Evolutionary conservation across 1,140 invertebrate species (phyloP).

Genomic region (Euwallacea similis): DNA sequence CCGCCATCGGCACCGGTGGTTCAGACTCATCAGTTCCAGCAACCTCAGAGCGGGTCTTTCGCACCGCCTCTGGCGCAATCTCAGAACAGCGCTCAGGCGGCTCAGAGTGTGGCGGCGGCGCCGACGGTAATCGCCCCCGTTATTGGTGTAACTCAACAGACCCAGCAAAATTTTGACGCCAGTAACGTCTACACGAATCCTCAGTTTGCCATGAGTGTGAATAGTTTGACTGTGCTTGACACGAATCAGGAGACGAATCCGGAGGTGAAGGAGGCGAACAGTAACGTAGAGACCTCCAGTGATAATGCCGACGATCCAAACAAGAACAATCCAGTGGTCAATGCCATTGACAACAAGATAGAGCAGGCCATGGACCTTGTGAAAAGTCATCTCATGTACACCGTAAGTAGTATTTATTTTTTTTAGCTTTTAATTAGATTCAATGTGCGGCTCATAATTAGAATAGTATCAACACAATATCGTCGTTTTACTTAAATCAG

Average conservation of each 20-base stretch:
- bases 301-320: slow-evolving; percentile 47
- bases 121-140: slow-evolving; percentile 30
- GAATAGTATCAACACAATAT: too few relatives aligned
- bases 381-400: slow-evolving; percentile 72
- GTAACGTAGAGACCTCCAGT: slow-evolving; percentile 37
- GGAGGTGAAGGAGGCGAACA: slow-evolving; percentile 38
- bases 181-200: slow-evolving; percentile 49
- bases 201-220: slow-evolving; percentile 47
- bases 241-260: slow-evolving; percentile 31
- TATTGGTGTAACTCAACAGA: slow-evolving; percentile 31
- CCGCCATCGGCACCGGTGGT: slow-evolving; percentile 38
- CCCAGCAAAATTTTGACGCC: slow-evolving; percentile 39
- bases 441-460: background rate
- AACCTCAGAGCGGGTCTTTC: slow-evolving; percentile 8
- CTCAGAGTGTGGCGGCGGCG: background rate
- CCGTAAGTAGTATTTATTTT: slow-evolving; percentile 53
- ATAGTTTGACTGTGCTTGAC: slow-evolving; percentile 47
- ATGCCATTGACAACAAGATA: slow-evolving; percentile 70
- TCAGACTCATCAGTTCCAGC: slow-evolving; percentile 31
- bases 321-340: slow-evolving; percentile 52
- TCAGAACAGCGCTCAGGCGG: slow-evolving; percentile 10
- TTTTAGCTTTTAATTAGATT: background rate
- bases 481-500: too few relatives aligned
- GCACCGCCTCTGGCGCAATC: background rate
- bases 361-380: slow-evolving; percentile 74